Evolutionary conservation across 2,797 vertebrate genomes (phyloP), one percentile per base, ranked within the genome.

Genomic region (Phrynocephalus vlangalii): DNA sequence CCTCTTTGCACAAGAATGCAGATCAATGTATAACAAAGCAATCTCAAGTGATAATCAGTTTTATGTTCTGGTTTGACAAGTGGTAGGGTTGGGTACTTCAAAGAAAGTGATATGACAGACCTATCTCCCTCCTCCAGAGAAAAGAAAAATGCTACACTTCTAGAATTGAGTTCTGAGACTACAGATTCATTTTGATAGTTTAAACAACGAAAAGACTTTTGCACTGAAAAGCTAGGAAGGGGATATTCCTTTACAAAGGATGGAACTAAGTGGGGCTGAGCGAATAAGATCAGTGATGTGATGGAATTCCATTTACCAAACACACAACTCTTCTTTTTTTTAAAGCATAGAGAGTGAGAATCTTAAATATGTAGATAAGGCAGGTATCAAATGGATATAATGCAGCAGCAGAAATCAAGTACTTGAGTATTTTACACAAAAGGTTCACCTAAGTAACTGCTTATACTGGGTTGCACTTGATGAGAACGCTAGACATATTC

Each of bases 1-100:
- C 80, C 86, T 71, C 50, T 79, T 92, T 83, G 67, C 87, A 93
- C 83, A 92, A 95, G 93, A 95, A 94, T 8, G 80, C 18, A 85
- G 73, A 86, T 38, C 5, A 89, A 24, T 50, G 33, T 92, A 90
- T 1, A 44, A 90, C 80, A 91, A 86, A 78, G 79, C 79, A 89
- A 83, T 92, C 73, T 82, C 63, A 78, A 60, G 22, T 84, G 85
- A 83, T 90, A 66, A 93, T 56, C 73, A n/a, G 84, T 24, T 67
- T 44, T 67, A 67, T 26, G 89, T 94, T 90, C 85, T 75, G 83
- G 86, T 9, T 84, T 86, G 89, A 86, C 81, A 75, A 83, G 63
- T 79, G 85, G 33, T 56, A 87, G 50, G 78, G 88, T 84, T 68
- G 38, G 38, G 82, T 71, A 84, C 33, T 79, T 30, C 50, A 90